phyloP scores from a whole-genome alignment of 2,113 vertebrate genomes.

The Paramormyrops kingsleyae region DNA sequence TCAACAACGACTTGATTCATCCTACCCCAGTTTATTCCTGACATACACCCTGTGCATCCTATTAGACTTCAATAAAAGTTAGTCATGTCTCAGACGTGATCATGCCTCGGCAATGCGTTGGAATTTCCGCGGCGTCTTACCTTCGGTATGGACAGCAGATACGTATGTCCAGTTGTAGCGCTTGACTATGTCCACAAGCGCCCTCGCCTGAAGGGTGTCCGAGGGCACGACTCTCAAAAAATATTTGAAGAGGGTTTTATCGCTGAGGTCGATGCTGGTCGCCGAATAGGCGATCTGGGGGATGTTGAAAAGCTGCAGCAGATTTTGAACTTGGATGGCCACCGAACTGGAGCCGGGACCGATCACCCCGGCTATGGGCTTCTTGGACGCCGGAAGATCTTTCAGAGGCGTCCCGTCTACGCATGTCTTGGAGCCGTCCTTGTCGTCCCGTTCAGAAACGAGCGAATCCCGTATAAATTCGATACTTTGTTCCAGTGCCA shows the following conservation, averaged over 20 bases:
- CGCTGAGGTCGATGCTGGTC: constrained; percentile 94
- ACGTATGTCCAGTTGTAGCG: constrained; percentile 98
- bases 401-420: constrained; percentile 76
- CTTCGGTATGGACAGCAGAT: constrained; percentile 95
- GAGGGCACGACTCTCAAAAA: constrained; percentile 95
- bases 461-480: constrained; percentile 98
- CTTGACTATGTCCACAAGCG: constrained; percentile 95
- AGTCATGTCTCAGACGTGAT: background rate
- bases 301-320: constrained; percentile 96
- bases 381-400: constrained; percentile 72
- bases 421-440: constrained; percentile 82
- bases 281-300: constrained; percentile 97
- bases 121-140: constrained; percentile 58
- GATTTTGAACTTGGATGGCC: constrained; percentile 96
- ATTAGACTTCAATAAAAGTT: background rate
- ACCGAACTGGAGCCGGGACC: constrained; percentile 98
- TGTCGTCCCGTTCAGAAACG: constrained; percentile 92
- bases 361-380: constrained; percentile 94
- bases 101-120: background rate
- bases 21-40: background rate
- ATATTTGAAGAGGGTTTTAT: constrained; percentile 96
- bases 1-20: background rate
- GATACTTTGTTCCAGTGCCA: constrained; percentile 97
- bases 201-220: constrained; percentile 88
- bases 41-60: background rate